Conservation (phyloP, 2,888 invertebrate species). For the Omphaloscelis lunosa region DNA sequence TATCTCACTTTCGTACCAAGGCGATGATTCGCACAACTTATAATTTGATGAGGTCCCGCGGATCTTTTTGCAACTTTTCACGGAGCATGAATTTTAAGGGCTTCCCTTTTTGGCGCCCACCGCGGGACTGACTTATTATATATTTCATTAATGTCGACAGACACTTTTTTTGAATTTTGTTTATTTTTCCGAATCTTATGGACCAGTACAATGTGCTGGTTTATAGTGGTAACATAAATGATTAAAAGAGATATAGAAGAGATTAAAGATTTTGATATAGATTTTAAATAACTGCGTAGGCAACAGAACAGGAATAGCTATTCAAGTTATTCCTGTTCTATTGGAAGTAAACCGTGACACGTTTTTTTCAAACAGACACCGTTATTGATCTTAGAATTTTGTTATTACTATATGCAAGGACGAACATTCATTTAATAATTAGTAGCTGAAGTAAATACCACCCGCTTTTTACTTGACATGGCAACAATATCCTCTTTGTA, state of each 20-base stretch:
- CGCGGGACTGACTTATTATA: slow-evolving; percentile 71
- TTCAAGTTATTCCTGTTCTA: not conserved
- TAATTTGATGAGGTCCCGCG: slow-evolving; percentile 83
- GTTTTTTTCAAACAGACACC: not conserved
- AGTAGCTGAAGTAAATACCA: not conserved
- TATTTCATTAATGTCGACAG: slow-evolving; percentile 37
- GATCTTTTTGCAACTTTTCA: slow-evolving; percentile 80
- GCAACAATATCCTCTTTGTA: not conserved
- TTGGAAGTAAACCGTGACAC: not conserved
- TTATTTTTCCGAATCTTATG: slow-evolving; percentile 11
- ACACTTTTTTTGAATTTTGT: slow-evolving; percentile 35
- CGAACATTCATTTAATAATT: not conserved
- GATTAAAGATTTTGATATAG: not conserved
- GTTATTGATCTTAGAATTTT: not conserved
- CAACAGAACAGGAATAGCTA: too few species aligned
- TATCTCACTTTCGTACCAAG: slow-evolving; percentile 56
- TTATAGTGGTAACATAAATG: too few species aligned
- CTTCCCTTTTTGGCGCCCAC: slow-evolving; percentile 81
- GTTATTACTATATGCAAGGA: too few species aligned
- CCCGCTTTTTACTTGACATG: not conserved
- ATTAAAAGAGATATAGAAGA: too few species aligned
- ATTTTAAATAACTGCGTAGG: too few species aligned
- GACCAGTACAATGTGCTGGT: not conserved
- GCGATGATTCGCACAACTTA: slow-evolving; percentile 78
- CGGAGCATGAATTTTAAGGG: slow-evolving; percentile 84